These are phyloP conservation scores for Gambusia affinis DNA, from an alignment of 2,113 vertebrate genomes.

Conservation along the genomic window DNA sequence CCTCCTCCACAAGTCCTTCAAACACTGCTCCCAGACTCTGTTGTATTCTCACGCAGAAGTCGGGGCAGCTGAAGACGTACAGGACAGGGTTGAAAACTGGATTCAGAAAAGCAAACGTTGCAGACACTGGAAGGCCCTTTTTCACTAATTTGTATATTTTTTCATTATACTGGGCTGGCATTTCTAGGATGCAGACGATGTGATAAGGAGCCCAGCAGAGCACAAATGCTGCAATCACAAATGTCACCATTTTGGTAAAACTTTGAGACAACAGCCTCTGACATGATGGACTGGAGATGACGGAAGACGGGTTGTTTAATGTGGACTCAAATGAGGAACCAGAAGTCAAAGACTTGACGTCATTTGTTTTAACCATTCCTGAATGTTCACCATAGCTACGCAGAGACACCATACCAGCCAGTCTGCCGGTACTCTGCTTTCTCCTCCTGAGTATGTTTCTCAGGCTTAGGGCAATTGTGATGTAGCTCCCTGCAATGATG, in stretches of 20 bases:
- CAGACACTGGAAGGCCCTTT: slow-evolving; percentile 73
- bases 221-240: slow-evolving; percentile 86
- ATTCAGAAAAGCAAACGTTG: slow-evolving; percentile 85
- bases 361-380: slow-evolving; percentile 3
- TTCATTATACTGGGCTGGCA: slow-evolving; percentile 54
- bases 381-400: slow-evolving; percentile 7
- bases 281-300: background rate
- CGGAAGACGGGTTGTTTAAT: background rate
- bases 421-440: no score
- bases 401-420: background rate
- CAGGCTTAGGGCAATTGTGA: no score
- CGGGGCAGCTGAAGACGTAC: slow-evolving; percentile 91
- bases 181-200: slow-evolving; percentile 84
- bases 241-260: slow-evolving; percentile 87
- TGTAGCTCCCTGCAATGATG: no score
- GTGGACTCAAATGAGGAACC: background rate
- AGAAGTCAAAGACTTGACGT: slow-evolving; percentile 1
- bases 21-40: slow-evolving; percentile 73
- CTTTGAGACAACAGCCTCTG: slow-evolving; percentile 73
- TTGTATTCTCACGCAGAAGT: slow-evolving; percentile 81
- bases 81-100: slow-evolving; percentile 89
- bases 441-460: no score
- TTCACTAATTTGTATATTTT: slow-evolving; percentile 33
- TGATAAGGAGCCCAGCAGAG: slow-evolving; percentile 91
- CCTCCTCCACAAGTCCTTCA: slow-evolving; percentile 79